Evolutionary conservation across 2,888 invertebrate species (phyloP), one percentile per base, ranked within the genome.

Genomic region (Operophtera brumata): DNA sequence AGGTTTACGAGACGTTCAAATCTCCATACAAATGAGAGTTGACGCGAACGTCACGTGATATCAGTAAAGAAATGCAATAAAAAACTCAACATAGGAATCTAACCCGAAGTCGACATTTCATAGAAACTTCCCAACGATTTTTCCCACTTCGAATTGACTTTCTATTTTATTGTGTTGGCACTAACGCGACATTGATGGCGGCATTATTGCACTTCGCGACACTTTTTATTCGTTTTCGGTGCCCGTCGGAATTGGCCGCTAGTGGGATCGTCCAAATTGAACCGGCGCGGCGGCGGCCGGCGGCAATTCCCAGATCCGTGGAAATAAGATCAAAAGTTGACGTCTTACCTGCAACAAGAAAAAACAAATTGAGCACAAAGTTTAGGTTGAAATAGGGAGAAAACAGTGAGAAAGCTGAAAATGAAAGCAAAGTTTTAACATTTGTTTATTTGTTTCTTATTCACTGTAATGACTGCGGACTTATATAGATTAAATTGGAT

Each of bases 81-180:
- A 20, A 20, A 20, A 20, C 20, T 20, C 57, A 58, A 63, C 53
- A 49, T 4, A 44, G 51, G 47, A 53, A 57, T 44, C 51, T 57
- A 60, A 48, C 51, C 52, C 47, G 48, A 45, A 53, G 51, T 50
- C 59, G 57, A 56, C 60, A 57, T 56, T 52, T 56, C 47, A 52
- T 37, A 62, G 63, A 62, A 65, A 54, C 66, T 62, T 56, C 61
- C 60, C 52, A 62, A 57, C 65, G 71, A 72, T 73, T 77, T 76
- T 73, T 80, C 75, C 76, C 72, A 67, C 62, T 60, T 71, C 73
- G 77, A 80, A 78, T 77, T 70, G 76, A 82, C 84, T 84, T 86
- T 86, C 86, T 86, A 86, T 87, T 87, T 88, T 86, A 87, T 87
- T 86, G 84, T 86, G 78, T 81, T 75, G 82, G 77, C 76, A 73